These are phyloP conservation scores for Tethya wilhelma DNA, from an alignment of 37 sponge, comb jelly and placozoan species.

Conservation along the genomic window DNA sequence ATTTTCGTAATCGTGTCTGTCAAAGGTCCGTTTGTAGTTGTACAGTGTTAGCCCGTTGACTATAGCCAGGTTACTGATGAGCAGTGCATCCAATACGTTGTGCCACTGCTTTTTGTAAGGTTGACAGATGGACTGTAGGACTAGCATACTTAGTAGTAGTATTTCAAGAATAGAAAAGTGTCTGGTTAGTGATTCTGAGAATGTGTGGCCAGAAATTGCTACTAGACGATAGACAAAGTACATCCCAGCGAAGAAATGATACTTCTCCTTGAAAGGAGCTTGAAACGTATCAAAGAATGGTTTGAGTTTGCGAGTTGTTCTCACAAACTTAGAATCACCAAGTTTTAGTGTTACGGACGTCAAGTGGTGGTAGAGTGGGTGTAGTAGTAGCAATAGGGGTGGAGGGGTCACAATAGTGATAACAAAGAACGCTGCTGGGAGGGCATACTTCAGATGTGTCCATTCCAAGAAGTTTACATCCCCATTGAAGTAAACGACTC, in stretches of 20 bases:
- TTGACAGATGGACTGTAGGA: background rate
- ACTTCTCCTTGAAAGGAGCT: conserved; percentile 15
- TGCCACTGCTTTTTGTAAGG: conserved; percentile 16
- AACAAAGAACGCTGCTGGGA: conserved; percentile 2
- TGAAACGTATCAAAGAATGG: conserved; percentile 28
- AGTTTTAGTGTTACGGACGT: background rate
- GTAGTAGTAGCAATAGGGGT: conserved; percentile 2
- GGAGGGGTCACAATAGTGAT: background rate
- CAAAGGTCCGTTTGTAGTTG: background rate
- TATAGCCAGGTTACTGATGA: conserved; percentile 1
- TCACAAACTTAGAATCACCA: background rate
- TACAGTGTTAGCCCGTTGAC: conserved; percentile 1
- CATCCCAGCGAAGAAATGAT: conserved; percentile 3
- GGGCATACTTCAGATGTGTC: conserved; percentile 15
- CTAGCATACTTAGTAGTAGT: background rate
- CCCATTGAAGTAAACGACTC: background rate
- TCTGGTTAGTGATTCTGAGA: background rate
- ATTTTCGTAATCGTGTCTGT: no score
- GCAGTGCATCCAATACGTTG: conserved; percentile 1
- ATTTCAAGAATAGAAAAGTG: background rate
- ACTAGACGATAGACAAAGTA: conserved; percentile 10
- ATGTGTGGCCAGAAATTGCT: background rate
- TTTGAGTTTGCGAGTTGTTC: background rate
- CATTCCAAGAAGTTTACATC: background rate
- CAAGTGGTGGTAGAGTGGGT: conserved; percentile 3